Evolutionary conservation across 2,797 vertebrate genomes (phyloP).

Genomic region (Clamator glandarius): DNA sequence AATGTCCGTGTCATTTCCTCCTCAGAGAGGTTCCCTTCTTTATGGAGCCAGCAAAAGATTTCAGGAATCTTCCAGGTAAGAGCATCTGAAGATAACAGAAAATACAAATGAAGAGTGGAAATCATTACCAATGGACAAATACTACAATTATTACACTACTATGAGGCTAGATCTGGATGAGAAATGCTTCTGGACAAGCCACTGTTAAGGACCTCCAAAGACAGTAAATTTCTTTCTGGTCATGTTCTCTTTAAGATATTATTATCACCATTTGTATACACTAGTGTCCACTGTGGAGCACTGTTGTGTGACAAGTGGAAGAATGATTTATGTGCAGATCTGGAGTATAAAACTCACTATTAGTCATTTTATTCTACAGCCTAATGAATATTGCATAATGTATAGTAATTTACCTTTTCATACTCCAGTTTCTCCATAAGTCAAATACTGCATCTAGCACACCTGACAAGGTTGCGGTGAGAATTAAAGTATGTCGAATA

Average conservation of each 20-base stretch:
- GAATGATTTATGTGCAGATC: neutral
- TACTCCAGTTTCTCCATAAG: neutral
- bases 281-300: neutral
- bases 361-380: neutral
- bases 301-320: neutral
- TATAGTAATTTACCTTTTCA: neutral
- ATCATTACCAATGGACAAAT: neutral
- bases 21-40: constrained; percentile 86
- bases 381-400: neutral
- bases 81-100: constrained; percentile 82
- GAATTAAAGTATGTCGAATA: neutral
- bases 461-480: neutral
- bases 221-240: neutral
- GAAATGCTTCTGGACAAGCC: neutral
- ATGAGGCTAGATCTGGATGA: neutral
- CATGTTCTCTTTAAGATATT: neutral
- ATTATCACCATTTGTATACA: neutral
- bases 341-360: neutral
- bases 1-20: constrained; percentile 94
- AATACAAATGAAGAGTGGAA: neutral
- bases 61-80: constrained; percentile 87
- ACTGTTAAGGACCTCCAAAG: neutral
- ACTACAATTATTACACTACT: neutral
- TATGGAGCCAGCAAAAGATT: constrained; percentile 92
- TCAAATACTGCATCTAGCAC: neutral